phyloP scores from a whole-genome alignment of 2,888 invertebrate genomes.

The Zygaena filipendulae region DNA sequence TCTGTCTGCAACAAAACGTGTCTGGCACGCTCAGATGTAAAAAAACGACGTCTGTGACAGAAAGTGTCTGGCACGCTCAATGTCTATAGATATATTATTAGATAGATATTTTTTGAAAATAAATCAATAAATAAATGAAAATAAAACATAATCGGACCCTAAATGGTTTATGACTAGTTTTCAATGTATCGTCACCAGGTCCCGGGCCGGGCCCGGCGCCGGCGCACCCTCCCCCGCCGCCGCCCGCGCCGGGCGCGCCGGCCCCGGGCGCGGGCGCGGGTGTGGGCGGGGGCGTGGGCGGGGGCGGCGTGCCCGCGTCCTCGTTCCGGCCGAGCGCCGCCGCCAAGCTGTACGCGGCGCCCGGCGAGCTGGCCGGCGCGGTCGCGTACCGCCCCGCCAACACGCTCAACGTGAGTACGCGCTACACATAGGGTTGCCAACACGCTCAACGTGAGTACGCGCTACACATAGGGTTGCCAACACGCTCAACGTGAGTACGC shows the following conservation, averaged over 20 bases:
- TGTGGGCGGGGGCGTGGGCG: too few species aligned
- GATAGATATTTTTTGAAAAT: background rate
- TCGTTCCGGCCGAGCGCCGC: conserved; percentile 87
- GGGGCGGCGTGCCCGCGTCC: conserved; percentile 76
- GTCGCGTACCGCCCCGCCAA: conserved; percentile 37
- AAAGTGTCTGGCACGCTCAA: too few species aligned
- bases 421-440: conserved; percentile 1
- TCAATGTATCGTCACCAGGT: too few species aligned
- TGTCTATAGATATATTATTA: too few species aligned
- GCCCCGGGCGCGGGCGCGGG: conserved; percentile 74
- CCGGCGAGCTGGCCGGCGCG: conserved; percentile 78
- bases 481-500: conserved; percentile 4
- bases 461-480: conserved; percentile 1
- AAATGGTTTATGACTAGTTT: too few species aligned
- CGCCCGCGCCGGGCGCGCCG: conserved; percentile 85
- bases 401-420: conserved; percentile 9
- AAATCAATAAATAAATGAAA: too few species aligned
- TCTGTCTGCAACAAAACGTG: too few species aligned
- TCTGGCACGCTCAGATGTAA: too few species aligned
- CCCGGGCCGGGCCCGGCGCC: conserved; percentile 4
- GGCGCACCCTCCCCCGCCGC: conserved; percentile 67
- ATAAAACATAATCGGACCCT: too few species aligned
- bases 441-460: conserved; percentile 4
- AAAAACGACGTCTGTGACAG: too few species aligned
- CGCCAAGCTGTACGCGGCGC: conserved; percentile 83